Evolutionary conservation across 92 coral and sea anemone genomes (phyloP), one percentile per base, ranked within the genome.

Genomic region (Scolanthus callimorphus): DNA sequence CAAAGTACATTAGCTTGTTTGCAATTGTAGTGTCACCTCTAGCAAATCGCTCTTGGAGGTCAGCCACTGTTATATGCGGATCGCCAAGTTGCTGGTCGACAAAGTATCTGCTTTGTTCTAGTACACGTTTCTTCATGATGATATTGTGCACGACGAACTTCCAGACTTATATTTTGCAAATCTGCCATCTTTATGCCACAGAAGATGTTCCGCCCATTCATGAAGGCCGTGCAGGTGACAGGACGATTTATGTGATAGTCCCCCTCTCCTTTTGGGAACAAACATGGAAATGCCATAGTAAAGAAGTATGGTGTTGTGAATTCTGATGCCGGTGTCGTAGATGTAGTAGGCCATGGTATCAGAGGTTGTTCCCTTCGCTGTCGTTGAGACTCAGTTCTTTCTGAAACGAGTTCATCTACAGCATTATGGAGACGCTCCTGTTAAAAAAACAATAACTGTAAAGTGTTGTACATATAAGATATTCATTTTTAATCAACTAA

Each of bases 341-440:
- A 53, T 0, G 61, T 70, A 30, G 51, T 70, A 25, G 60, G 77
- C 69, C 77, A 60, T 4, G 77, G 69, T 30, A 70, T 70, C 45
- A 70, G 60, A 13, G 77, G 77, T 60, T 30, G 62, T 70, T 69
- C 47, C 27, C 0, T 1, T 11, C 9, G 6, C 17, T 17, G 39
- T 55, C 39, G 13, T 25, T 55, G 60, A 17, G 27, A 0, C 34
- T 70, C 49, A 31, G 17, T 27, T 31, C 49, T 28, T 25, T 45
- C 59, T 28, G 75, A 25, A 28, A 49, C 52, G 26, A 47, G 11
- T 60, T 59, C 23, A 23, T 49, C 60, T 28, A 49, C 21, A 30
- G 44, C 69, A 3, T 38, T 43, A 20, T 70, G 31, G 20, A 50
- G 38, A 11, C 50, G 69, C 49, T 27, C 62, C 51, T 61, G 34